Evolutionary conservation across 2,797 vertebrate genomes (phyloP), one percentile per base, ranked within the genome.

Genomic region (Darevskia nairensis): DNA sequence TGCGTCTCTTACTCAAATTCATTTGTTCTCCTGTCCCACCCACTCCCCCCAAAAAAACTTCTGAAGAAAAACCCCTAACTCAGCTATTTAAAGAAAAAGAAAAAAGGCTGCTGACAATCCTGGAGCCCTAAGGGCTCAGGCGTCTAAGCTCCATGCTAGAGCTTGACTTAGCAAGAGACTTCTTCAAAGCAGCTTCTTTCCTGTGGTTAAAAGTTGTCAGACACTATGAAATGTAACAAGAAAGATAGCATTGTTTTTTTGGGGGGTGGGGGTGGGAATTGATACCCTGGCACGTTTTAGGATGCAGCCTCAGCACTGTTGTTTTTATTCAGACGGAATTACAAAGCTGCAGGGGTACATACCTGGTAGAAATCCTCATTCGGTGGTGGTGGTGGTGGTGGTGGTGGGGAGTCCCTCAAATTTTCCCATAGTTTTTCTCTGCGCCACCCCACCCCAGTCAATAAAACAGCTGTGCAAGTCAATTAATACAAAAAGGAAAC

Each of bases 161-260:
- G 92, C 94, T 94, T 95, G 94, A 93, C 91, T 94, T 92, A 95
- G 93, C 94, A 94, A 94, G 93, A 91, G 85, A 86, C 86, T 94
- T 94, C 95, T 95, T 93, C 95, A 94, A 93, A 94, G 94, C 89
- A 92, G 86, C 92, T 95, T 86, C 92, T 92, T 86, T 94, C 92
- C 85, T 93, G 94, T 93, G 95, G 93, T 94, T 96, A 92, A 92
- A 93, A 88, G 90, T 84, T 93, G 91, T 92, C 90, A 92, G 92
- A 88, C 89, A 80, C 92, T 91, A 89, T 0, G 2, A 85, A 88
- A 89, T 88, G 85, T 89, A 90, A 92, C 89, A 95, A 94, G 92
- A 96, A 96, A 94, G 93, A 88, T 90, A 93, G 87, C 74, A 89
- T 95, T 96, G 93, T 94, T 95, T 95, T 94, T 89, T 84, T 89